Evolutionary conservation across 2,113 vertebrate genomes (phyloP).

Genomic region (Calidris pygmaea): DNA sequence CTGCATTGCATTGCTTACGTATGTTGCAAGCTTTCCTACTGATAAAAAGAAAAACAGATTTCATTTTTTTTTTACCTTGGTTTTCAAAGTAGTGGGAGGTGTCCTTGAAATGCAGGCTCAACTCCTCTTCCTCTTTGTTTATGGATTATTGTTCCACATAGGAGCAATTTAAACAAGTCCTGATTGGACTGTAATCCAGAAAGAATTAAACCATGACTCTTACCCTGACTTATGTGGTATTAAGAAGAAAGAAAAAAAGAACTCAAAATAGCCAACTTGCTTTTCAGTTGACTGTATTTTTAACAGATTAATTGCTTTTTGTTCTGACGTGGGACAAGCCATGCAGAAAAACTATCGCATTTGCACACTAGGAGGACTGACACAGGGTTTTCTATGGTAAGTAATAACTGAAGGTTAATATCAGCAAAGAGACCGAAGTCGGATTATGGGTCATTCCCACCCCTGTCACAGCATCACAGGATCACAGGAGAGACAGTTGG

Average conservation of each 20-base stretch:
- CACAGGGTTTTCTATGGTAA: not conserved
- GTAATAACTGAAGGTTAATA: not conserved
- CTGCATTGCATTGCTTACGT: not conserved
- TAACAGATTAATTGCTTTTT: constrained; percentile 21
- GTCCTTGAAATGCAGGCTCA: constrained; percentile 18
- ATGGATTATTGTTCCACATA: constrained; percentile 21
- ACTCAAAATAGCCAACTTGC: not conserved
- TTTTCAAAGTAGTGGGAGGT: not conserved
- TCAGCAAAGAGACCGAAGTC: not conserved
- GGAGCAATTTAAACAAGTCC: constrained; percentile 8
- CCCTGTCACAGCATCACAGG: not conserved
- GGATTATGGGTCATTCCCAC: not conserved
- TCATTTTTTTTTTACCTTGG: not conserved
- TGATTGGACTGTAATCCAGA: not conserved
- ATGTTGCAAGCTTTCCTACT: not conserved
- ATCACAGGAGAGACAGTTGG: too few relatives aligned
- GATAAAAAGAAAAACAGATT: not conserved
- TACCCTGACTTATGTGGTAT: not conserved
- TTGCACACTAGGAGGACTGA: not conserved
- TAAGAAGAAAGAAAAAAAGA: not conserved
- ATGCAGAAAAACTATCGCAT: not conserved
- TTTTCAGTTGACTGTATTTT: not conserved
- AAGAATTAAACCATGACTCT: constrained; percentile 28
- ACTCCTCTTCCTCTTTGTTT: constrained; percentile 22
- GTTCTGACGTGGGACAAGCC: not conserved